phyloP scores from a whole-genome alignment of 2,888 invertebrate genomes.

The Drosophila nr. perissopoda region DNA sequence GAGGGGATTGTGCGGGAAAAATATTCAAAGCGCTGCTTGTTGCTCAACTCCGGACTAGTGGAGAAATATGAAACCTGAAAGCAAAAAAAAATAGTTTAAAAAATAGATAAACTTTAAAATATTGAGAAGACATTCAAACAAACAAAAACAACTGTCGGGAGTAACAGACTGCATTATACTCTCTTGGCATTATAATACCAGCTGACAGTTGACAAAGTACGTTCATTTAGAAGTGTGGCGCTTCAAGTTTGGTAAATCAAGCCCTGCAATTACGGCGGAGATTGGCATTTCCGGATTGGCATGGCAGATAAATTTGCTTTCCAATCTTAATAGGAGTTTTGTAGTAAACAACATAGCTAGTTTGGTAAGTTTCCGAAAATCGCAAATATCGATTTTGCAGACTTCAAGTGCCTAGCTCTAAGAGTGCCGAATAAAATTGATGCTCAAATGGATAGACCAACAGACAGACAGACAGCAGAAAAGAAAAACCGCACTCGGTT shows the following conservation, averaged over 20 bases:
- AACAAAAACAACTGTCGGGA: neutral
- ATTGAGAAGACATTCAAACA: neutral
- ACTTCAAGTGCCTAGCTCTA: neutral
- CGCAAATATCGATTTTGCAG: neutral
- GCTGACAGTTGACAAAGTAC: neutral
- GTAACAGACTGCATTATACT: neutral
- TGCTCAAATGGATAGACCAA: neutral
- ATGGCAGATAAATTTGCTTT: neutral
- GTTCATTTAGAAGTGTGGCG: neutral
- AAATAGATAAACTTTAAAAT: neutral
- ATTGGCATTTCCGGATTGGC: neutral
- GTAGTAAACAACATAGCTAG: neutral
- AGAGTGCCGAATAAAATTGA: too few relatives aligned
- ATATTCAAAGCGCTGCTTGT: constrained; percentile 97
- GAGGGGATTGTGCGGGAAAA: constrained; percentile 97
- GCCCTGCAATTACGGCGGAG: neutral
- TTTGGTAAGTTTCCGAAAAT: neutral
- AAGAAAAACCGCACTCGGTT: neutral
- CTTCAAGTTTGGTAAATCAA: neutral
- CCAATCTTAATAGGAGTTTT: neutral
- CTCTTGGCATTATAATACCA: neutral
- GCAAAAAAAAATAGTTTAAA: neutral
- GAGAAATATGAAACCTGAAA: constrained; percentile 96
- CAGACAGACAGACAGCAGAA: neutral
- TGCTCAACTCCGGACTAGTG: constrained; percentile 96